Evolutionary conservation across 1,140 invertebrate species (phyloP).

Genomic region (Eriocheir sinensis): DNA sequence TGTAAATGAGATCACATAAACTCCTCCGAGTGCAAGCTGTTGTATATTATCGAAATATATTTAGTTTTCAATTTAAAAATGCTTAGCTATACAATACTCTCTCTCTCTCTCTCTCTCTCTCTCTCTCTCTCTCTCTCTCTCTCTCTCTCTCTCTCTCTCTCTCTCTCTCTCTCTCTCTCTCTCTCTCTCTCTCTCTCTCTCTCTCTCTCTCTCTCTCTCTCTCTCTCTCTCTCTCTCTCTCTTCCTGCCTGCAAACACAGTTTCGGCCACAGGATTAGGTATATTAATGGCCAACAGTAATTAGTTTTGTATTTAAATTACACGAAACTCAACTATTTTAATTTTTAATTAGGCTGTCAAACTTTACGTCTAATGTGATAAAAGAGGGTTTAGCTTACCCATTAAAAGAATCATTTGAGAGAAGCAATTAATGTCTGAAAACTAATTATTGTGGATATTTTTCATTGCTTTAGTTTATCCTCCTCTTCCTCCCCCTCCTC

Average conservation of each 20-base stretch:
- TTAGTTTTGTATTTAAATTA: neutral
- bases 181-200: neutral
- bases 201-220: constrained; percentile 2
- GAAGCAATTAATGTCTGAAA: no score
- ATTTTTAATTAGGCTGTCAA: neutral
- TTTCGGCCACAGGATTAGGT: neutral
- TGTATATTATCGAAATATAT: constrained; percentile 28
- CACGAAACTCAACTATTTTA: neutral
- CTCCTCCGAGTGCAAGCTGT: neutral
- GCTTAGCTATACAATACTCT: neutral
- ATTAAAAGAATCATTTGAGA: no score
- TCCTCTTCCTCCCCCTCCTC: no score
- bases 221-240: neutral
- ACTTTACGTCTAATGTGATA: no score
- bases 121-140: neutral
- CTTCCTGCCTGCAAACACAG: neutral
- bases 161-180: neutral
- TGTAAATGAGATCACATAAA: constrained; percentile 53
- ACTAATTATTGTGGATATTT: no score
- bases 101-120: constrained; percentile 26
- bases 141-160: neutral
- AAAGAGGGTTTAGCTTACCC: no score
- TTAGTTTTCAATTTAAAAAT: constrained; percentile 6
- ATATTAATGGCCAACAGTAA: neutral
- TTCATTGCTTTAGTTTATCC: no score